Base-by-base conservation (phyloP, 2,113 vertebrate species). In the Willisornis vidua region DNA sequence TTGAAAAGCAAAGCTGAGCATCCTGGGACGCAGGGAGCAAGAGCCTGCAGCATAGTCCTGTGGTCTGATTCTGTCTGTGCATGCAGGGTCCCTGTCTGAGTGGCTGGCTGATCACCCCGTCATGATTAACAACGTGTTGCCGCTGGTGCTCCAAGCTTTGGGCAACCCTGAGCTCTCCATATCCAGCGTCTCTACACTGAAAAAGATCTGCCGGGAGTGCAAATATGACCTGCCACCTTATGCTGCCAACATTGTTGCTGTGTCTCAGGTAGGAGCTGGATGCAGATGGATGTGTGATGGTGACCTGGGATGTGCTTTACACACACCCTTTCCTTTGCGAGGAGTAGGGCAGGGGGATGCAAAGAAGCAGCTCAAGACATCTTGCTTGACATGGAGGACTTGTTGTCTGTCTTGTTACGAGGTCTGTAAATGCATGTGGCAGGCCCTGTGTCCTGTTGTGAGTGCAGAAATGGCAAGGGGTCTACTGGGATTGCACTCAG, bases 151-250 rank as follows among this genome's bases (percentile, higher is more conserved):
- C 37, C 99, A 99, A 89, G 99, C 99, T 51, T 96, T 99, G 92
- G 99, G 99, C 73, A 99, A 99, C 94, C 99, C 99, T 7, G 99
- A 99, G 94, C 99, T 99, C 90, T 99, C 99, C 17, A 98, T 99
- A 80, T 99, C 99, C 72, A 99, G 99, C 5, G 99, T 99, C 80
- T 99, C 99, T 70, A 99, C 99, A 6, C 98, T 99, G 45, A 99
- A 99, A 97, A 99, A 99, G 97, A 99, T 99, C 95, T 99, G 99
- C 96, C 98, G 99, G 83, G 99, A 99, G 94, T 99, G 99, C 98
- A 99, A 99, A 97, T 99, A 99, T 3, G 99, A 99, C 97, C 98
- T 99, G 96, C 99, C 99, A 0, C 99, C 99, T 33, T 99, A 99
- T 14, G 99, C 99, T 41, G 98, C 98, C 94, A 99, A 99, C 97